These are phyloP conservation scores for Aricia agestis DNA, from an alignment of 1,140 invertebrate genomes.

Conservation along the genomic window DNA sequence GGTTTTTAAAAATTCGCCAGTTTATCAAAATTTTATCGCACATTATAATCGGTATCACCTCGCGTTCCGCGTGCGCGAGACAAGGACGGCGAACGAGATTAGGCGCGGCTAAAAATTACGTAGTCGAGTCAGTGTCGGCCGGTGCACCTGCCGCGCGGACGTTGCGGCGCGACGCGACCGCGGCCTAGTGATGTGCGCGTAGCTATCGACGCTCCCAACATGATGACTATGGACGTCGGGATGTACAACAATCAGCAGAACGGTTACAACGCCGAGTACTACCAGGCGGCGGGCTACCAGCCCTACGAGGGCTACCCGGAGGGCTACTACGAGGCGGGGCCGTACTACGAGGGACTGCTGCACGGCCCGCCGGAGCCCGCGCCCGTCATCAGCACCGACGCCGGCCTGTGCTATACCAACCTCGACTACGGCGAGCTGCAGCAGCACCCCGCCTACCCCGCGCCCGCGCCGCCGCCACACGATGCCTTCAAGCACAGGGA, in stretches of 20 bases:
- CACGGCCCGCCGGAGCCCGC: constrained; percentile 45
- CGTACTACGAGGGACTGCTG: constrained; percentile 41
- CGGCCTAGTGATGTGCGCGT: constrained; percentile 61
- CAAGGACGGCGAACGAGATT: constrained; percentile 42
- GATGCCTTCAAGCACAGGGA: constrained; percentile 56
- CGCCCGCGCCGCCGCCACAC: constrained; percentile 50
- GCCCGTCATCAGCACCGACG: constrained; percentile 87
- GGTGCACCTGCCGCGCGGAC: constrained; percentile 55
- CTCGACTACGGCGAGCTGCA: constrained; percentile 82
- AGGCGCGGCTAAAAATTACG: constrained; percentile 52
- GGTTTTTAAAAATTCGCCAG: constrained; percentile 1
- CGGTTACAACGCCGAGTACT: constrained; percentile 65
- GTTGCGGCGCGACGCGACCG: constrained; percentile 40
- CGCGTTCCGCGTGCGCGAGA: constrained; percentile 32
- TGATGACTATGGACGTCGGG: constrained; percentile 76
- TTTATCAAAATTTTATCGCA: constrained; percentile 32
- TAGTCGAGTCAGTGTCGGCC: constrained; percentile 53
- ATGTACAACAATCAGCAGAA: constrained; percentile 75
- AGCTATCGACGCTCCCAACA: constrained; percentile 57
- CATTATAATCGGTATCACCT: constrained; percentile 35
- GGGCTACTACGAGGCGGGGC: constrained; percentile 59
- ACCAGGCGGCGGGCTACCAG: constrained; percentile 61
- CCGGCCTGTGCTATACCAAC: constrained; percentile 93
- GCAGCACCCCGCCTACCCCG: constrained; percentile 41
- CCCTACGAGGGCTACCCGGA: constrained; percentile 67